A percentile compares a stretch with the other conserved stretches of the same genome.
Conservation (phyloP, 2,888 invertebrate genomes). For the Drosophila flavopinicola region DNA sequence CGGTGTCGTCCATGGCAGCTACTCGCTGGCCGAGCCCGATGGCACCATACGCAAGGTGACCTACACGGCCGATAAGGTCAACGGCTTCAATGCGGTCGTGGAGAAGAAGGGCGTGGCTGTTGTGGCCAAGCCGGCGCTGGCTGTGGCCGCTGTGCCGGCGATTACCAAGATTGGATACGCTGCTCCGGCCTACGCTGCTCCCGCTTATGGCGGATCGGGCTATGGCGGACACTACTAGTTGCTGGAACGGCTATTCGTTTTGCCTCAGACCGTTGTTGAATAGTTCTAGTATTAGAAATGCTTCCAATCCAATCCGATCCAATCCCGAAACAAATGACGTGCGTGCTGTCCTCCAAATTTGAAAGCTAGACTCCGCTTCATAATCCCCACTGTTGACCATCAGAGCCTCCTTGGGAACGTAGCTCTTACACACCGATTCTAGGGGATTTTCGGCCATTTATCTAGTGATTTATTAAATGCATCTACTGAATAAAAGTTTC, state of each 20-base stretch:
- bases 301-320: constrained; percentile 3
- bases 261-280: constrained; percentile 59
- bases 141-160: constrained; percentile 67
- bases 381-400: constrained; percentile 8
- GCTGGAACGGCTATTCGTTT: constrained; percentile 16
- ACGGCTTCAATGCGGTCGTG: constrained; percentile 84
- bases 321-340: constrained; percentile 45
- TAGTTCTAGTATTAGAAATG: constrained; percentile 59
- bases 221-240: constrained; percentile 65
- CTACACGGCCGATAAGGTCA: constrained; percentile 82
- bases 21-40: constrained; percentile 83
- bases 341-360: constrained; percentile 55
- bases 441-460: constrained; percentile 62
- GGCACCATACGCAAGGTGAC: constrained; percentile 83
- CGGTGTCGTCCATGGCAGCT: constrained; percentile 84
- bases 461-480: constrained; percentile 78
- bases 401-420: constrained; percentile 13
- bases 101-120: constrained; percentile 79
- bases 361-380: constrained; percentile 14
- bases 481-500: constrained; percentile 84
- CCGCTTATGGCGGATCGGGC: constrained; percentile 53
- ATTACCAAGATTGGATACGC: constrained; percentile 71
- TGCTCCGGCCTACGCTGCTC: constrained; percentile 46
- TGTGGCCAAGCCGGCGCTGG: constrained; percentile 49
- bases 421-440: constrained; percentile 59